Evolutionary conservation across 1,140 invertebrate genomes (phyloP).

Genomic region (Tetragnatha versicolor): DNA sequence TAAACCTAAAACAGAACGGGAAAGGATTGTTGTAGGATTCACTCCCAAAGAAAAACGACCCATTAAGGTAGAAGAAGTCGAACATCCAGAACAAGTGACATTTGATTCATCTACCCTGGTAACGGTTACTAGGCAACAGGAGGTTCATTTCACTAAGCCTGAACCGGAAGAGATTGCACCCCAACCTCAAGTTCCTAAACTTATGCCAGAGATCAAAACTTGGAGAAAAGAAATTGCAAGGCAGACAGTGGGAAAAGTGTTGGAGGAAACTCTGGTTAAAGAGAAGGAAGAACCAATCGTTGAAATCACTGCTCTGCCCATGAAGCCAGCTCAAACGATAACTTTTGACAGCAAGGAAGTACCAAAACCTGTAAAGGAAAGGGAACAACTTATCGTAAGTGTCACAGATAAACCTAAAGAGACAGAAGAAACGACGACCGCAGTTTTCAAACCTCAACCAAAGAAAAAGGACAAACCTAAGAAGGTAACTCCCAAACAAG

Average conservation of each 20-base stretch:
- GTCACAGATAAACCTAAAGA: neutral
- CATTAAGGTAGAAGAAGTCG: neutral
- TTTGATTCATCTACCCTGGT: neutral
- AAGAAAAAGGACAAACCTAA: slow-evolving; percentile 20
- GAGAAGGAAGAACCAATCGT: slow-evolving; percentile 36
- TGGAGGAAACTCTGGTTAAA: slow-evolving; percentile 29
- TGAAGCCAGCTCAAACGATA: neutral
- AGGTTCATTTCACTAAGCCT: neutral
- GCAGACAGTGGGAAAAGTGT: neutral
- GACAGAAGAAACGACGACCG: neutral
- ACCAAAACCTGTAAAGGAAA: neutral
- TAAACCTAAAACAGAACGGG: slow-evolving; percentile 28
- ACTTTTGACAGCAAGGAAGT: neutral
- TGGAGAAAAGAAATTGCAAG: neutral
- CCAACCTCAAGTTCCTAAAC: slow-evolving; percentile 8
- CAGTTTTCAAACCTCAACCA: neutral
- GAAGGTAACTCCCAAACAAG: neutral
- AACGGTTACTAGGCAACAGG: neutral
- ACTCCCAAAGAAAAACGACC: slow-evolving; percentile 4
- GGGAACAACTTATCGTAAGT: slow-evolving; percentile 21
- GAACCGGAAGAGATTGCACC: neutral
- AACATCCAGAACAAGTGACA: neutral
- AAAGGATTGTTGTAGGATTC: slow-evolving; percentile 25
- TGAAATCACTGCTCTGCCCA: slow-evolving; percentile 24
- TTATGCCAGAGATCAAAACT: neutral